phyloP scores from a whole-genome alignment of 2,797 vertebrate species.

The Hemitrygon akajei region DNA sequence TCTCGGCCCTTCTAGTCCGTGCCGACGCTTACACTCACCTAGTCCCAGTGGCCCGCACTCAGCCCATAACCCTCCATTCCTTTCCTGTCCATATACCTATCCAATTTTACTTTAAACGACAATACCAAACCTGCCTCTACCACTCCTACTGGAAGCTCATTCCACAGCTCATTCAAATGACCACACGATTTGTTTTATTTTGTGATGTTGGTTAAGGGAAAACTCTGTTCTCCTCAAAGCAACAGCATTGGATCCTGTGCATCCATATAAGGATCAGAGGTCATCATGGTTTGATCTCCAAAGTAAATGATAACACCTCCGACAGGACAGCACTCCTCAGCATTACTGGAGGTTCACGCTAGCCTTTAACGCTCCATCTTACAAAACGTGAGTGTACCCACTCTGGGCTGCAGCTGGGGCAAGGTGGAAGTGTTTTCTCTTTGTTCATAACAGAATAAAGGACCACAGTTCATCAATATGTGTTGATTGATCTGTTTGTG shows the following conservation, averaged over 20 bases:
- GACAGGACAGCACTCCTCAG: not conserved
- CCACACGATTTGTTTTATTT: not conserved
- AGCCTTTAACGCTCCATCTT: not conserved
- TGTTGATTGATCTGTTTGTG: not conserved
- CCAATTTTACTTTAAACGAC: too few species aligned
- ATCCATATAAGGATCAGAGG: too few species aligned
- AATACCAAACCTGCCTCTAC: too few species aligned
- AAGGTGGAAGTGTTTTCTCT: not conserved
- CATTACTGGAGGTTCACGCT: not conserved
- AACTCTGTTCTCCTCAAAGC: not conserved
- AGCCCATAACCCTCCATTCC: too few species aligned
- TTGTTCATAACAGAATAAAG: not conserved
- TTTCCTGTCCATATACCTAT: too few species aligned
- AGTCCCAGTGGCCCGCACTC: too few species aligned
- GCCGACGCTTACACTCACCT: too few species aligned
- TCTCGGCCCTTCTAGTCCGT: too few species aligned
- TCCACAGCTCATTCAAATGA: too few species aligned
- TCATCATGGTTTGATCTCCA: not conserved
- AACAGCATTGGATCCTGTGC: not conserved
- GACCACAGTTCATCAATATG: not conserved
- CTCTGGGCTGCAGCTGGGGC: not conserved
- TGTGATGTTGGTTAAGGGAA: not conserved
- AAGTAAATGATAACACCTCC: not conserved
- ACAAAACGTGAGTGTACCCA: too few species aligned
- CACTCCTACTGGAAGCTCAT: too few species aligned